Conservation (phyloP, 64 coral and sea anemone genomes). For the Pocillopora damicornis region DNA sequence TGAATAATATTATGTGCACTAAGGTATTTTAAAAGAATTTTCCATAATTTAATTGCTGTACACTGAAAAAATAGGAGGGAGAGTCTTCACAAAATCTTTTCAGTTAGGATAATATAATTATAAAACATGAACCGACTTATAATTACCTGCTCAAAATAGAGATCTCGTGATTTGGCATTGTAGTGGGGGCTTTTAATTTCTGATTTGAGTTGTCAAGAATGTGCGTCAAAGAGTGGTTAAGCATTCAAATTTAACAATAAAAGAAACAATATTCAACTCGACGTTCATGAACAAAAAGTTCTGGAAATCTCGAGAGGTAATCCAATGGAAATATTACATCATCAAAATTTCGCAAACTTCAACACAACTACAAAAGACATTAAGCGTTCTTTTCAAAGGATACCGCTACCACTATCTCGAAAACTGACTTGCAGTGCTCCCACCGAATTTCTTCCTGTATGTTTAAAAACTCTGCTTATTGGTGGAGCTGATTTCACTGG, state of each 20-base stretch:
- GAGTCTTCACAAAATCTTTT: no score
- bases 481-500: constrained; percentile 97
- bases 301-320: no score
- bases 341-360: no score
- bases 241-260: no score
- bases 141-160: constrained; percentile 94
- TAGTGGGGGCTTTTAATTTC: constrained; percentile 91
- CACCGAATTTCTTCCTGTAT: constrained; percentile 66
- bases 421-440: constrained; percentile 94
- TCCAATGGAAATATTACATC: no score
- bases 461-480: constrained; percentile 95
- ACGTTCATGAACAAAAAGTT: no score
- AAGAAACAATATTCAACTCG: no score
- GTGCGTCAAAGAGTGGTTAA: neutral
- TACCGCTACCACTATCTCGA: constrained; percentile 75
- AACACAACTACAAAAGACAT: neutral
- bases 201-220: constrained; percentile 30
- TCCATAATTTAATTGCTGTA: no score
- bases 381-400: constrained; percentile 62
- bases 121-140: neutral
- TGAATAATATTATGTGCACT: no score
- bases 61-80: no score
- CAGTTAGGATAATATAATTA: no score
- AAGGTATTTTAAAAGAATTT: no score
- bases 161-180: constrained; percentile 71